Conservation (phyloP, 2,113 vertebrate species). For the Channa argus region DNA sequence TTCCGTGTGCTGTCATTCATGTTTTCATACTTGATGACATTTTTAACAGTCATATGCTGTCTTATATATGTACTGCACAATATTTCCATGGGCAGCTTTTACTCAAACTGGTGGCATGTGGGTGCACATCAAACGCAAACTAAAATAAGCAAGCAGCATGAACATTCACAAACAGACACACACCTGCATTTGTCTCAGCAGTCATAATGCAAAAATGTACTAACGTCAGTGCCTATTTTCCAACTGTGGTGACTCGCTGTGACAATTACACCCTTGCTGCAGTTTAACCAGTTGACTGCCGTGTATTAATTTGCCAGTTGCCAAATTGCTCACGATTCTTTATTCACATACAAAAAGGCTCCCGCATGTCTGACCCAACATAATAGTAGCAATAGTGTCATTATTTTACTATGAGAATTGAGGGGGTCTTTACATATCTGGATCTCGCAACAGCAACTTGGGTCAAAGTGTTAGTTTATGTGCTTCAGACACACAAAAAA, state of each 20-base stretch:
- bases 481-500: slow-evolving; percentile 14
- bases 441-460: slow-evolving; percentile 29
- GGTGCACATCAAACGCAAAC: slow-evolving; percentile 14
- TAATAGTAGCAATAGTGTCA: slow-evolving; percentile 50
- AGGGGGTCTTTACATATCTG: slow-evolving; percentile 19
- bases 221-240: slow-evolving; percentile 61
- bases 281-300: slow-evolving; percentile 66
- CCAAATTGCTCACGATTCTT: slow-evolving; percentile 55
- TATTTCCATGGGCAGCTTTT: slow-evolving; percentile 35
- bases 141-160: background rate
- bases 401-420: slow-evolving; percentile 43
- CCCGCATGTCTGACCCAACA: slow-evolving; percentile 57
- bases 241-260: slow-evolving; percentile 67
- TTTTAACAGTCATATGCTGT: slow-evolving; percentile 7
- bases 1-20: background rate
- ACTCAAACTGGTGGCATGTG: slow-evolving; percentile 10
- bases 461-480: slow-evolving; percentile 46
- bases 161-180: slow-evolving; percentile 31
- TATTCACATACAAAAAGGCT: slow-evolving; percentile 54
- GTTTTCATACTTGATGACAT: background rate
- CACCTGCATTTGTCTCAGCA: slow-evolving; percentile 27
- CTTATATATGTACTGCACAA: background rate
- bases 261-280: slow-evolving; percentile 71
- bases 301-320: slow-evolving; percentile 71
- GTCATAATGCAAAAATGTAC: slow-evolving; percentile 14